These are phyloP conservation scores for Phrynosoma platyrhinos DNA, from an alignment of 2,113 vertebrate genomes.

Conservation along the genomic window DNA sequence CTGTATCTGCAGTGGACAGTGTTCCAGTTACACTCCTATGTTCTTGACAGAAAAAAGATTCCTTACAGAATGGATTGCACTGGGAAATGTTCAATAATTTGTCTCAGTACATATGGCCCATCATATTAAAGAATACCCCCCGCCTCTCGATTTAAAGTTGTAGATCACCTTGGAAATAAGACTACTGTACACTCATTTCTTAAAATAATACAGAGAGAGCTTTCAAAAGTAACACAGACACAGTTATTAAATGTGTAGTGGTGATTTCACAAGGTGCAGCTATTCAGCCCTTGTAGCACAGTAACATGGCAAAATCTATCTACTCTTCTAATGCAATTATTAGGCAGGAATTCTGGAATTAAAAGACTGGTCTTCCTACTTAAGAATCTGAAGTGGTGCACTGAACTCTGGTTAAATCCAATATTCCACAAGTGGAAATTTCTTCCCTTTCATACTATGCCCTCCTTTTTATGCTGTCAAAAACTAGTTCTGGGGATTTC, in stretches of 20 bases:
- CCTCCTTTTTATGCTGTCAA: too few relatives aligned
- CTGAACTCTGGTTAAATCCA: too few relatives aligned
- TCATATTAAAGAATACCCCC: background rate
- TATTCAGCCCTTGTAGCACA: background rate
- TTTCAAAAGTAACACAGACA: background rate
- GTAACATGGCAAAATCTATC: background rate
- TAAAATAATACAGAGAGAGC: too few relatives aligned
- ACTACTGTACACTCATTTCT: background rate
- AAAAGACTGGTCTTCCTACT: background rate
- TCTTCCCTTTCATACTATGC: too few relatives aligned
- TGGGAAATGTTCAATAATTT: background rate
- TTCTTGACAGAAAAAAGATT: background rate
- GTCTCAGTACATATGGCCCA: background rate
- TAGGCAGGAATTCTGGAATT: background rate
- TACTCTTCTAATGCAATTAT: background rate
- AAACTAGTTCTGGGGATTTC: too few relatives aligned
- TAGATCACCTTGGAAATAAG: background rate
- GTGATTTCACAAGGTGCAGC: background rate
- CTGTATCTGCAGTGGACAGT: too few relatives aligned
- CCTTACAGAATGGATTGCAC: background rate
- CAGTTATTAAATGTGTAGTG: background rate
- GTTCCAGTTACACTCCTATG: background rate
- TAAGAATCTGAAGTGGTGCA: too few relatives aligned
- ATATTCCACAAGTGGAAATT: too few relatives aligned
- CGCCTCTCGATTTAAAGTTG: background rate